phyloP scores from a whole-genome alignment of 1,140 invertebrate genomes.

The Globodera rostochiensis region DNA sequence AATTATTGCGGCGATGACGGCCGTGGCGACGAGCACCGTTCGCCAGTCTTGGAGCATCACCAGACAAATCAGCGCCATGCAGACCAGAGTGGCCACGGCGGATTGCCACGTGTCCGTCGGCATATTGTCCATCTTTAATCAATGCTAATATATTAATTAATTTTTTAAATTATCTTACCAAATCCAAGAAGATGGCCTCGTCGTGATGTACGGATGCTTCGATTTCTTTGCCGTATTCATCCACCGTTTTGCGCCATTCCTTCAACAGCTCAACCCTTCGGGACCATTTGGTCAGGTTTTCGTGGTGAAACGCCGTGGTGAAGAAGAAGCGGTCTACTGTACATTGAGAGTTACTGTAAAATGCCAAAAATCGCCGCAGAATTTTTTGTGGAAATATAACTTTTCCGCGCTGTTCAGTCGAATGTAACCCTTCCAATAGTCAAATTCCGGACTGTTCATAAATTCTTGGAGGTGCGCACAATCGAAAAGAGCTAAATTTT shows the following conservation, averaged over 20 bases:
- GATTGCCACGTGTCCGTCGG: conserved; percentile 67
- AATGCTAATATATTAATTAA: no score
- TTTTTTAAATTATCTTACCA: conserved; percentile 63
- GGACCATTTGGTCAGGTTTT: conserved; percentile 59
- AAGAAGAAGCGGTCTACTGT: conserved; percentile 56
- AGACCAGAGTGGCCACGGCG: conserved; percentile 56
- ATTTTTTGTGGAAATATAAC: neutral
- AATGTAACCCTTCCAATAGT: conserved; percentile 62
- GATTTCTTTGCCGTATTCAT: conserved; percentile 50
- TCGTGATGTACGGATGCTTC: conserved; percentile 58
- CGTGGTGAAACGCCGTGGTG: conserved; percentile 61
- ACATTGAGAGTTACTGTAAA: conserved; percentile 13
- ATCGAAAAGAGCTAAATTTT: neutral
- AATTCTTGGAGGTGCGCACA: conserved; percentile 42
- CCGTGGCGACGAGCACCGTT: conserved; percentile 65
- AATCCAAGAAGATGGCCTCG: conserved; percentile 60
- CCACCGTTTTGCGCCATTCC: conserved; percentile 58
- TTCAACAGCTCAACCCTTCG: conserved; percentile 57
- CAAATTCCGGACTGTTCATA: conserved; percentile 63
- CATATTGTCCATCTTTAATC: conserved; percentile 13
- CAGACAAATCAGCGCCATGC: conserved; percentile 66
- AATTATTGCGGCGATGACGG: conserved; percentile 66
- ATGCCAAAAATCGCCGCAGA: neutral
- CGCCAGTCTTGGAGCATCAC: conserved; percentile 65
- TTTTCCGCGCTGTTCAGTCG: conserved; percentile 7